A percentile compares a stretch with the other conserved stretches of the same genome.
Conservation (phyloP, 2,888 invertebrate genomes). For the Aproaerema taeniolella region DNA sequence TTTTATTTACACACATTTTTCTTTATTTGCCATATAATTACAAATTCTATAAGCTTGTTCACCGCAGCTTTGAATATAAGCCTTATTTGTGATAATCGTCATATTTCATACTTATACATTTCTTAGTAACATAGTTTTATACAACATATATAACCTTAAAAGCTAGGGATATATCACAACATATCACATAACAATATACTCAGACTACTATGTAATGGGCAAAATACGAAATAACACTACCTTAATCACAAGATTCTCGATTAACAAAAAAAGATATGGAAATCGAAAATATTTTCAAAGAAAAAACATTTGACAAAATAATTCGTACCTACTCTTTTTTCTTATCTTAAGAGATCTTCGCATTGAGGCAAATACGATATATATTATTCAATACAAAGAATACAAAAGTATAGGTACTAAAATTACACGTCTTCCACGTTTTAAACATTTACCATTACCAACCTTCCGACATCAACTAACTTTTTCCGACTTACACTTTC, state of each 20-base stretch:
- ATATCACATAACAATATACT: slow-evolving; percentile 54
- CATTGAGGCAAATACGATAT: slow-evolving; percentile 6
- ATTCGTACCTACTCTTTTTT: background rate
- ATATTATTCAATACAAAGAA: slow-evolving; percentile 11
- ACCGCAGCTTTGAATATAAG: too few relatives aligned
- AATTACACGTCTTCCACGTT: slow-evolving; percentile 5
- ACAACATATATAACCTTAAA: background rate
- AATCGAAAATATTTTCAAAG: background rate
- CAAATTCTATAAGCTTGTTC: too few relatives aligned
- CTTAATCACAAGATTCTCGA: background rate
- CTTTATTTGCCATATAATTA: too few relatives aligned
- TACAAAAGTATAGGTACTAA: slow-evolving; percentile 10
- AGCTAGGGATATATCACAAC: slow-evolving; percentile 44
- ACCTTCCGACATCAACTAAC: slow-evolving; percentile 28
- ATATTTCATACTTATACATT: too few relatives aligned
- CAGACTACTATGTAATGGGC: slow-evolving; percentile 36
- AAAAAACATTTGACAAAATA: background rate
- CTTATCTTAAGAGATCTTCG: slow-evolving; percentile 5
- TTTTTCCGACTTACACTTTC: slow-evolving; percentile 16
- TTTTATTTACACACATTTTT: too few relatives aligned
- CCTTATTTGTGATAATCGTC: too few relatives aligned
- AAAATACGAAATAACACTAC: background rate
- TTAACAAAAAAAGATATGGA: background rate
- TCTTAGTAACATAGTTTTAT: too few relatives aligned
- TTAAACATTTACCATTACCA: slow-evolving; percentile 16